Base-by-base conservation (phyloP, 2,797 vertebrate species). In the Tiaroga cobitis region DNA sequence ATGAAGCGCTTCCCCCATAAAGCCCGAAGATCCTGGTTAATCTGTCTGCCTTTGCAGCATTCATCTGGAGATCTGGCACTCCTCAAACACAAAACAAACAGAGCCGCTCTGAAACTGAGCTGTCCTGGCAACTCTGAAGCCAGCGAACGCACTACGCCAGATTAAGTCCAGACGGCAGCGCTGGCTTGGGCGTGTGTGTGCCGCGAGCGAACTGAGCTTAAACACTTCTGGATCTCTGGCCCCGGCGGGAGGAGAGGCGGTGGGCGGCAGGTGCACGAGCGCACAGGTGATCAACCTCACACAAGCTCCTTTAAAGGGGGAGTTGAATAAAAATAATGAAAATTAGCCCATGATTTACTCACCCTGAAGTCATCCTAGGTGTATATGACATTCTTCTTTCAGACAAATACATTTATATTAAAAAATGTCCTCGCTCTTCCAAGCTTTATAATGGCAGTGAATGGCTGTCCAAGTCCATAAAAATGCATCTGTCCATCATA, bases 161-260 rank as follows among this genome's bases (percentile, higher is more conserved):
- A 86, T 89, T 81, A 89, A 56, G 43, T 65, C 68, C 73, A 82
- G 87, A 78, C 21, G 63, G 80, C 13, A 15, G 26, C 13, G 13
- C 5, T 29, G 26, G 61, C 26, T 16, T 24, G 13, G 15, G 59
- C n/a, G 69, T 61, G 54, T 80, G 75, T 63, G 87, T 86, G 29
- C 59, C 18, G 34, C 3, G 32, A 21, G 18, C 32, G 16, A 63
- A 63, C 63, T 32, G 8, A 3, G 0, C 18, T 74, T 10, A 32
- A 29, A 6, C 1, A 6, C 18, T 74, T 46, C 11, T 34, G 65
- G 32, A 67, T 68, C 65, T 68, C 32, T 68, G 65, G 65, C 65
- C 21, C 18, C 6, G 15, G 29, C 65, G 32, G 65, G 3, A 63
- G 26, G 61, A 63, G n/a, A 29, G 13, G 0, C 5, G n/a, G 59